Evolutionary conservation across 2,113 vertebrate species (phyloP).

Genomic region (Varanus komodoensis): DNA sequence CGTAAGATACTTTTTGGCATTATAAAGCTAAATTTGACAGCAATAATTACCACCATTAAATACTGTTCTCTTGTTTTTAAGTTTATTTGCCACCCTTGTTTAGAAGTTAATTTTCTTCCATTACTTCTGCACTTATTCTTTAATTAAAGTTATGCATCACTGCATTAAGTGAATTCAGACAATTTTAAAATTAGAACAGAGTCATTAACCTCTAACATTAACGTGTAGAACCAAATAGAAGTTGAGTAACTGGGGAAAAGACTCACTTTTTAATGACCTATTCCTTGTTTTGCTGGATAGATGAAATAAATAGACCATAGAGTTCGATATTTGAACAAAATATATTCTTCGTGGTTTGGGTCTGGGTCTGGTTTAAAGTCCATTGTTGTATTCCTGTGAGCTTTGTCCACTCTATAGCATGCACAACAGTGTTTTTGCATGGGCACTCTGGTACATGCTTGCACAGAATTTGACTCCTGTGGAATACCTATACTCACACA

Average conservation of each 20-base stretch:
- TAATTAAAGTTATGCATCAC: constrained; percentile 57
- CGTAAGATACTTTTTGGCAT: constrained; percentile 14
- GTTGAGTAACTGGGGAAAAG: constrained; percentile 63
- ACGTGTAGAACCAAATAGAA: constrained; percentile 58
- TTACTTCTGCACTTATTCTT: constrained; percentile 42
- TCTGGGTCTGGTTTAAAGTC: no score
- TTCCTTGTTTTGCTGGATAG: constrained; percentile 47
- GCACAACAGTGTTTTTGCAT: no score
- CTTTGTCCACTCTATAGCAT: no score
- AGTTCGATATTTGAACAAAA: constrained; percentile 49
- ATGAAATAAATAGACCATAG: constrained; percentile 55
- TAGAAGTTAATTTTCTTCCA: constrained; percentile 45
- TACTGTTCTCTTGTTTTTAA: constrained; percentile 27
- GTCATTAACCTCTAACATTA: constrained; percentile 66
- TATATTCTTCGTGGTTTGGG: constrained; percentile 16
- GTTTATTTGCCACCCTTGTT: constrained; percentile 50
- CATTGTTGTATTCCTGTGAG: no score
- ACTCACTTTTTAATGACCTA: constrained; percentile 60
- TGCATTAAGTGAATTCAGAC: constrained; percentile 62
- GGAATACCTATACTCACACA: no score
- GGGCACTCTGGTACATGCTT: no score
- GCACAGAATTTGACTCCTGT: no score
- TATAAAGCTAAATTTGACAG: constrained; percentile 40
- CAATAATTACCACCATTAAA: neutral
- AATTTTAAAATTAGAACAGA: constrained; percentile 59